Conservation (phyloP, 2,113 vertebrate genomes). For the Corynorhinus townsendii region DNA sequence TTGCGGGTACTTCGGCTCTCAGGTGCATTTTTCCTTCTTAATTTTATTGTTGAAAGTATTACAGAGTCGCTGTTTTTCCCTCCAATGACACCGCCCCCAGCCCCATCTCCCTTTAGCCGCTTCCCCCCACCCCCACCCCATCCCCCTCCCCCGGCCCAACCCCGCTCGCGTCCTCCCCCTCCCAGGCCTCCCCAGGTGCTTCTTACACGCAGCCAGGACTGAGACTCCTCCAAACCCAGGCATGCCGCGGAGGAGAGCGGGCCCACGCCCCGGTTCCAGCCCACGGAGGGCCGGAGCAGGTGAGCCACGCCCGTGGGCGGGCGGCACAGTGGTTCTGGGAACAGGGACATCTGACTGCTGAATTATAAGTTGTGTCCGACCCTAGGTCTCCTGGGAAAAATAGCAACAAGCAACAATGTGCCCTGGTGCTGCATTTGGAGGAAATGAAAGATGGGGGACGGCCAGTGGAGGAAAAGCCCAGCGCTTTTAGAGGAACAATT, state of each 20-base stretch:
- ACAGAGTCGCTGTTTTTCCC: no score
- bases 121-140: no score
- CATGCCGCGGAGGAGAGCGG: rapidly evolving
- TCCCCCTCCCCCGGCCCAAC: no score
- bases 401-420: not conserved
- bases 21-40: not conserved
- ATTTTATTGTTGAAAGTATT: not conserved
- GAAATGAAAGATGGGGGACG: not conserved
- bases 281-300: rapidly evolving
- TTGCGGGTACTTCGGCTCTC: not conserved
- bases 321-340: not conserved
- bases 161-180: no score
- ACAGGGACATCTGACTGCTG: not conserved
- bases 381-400: not conserved
- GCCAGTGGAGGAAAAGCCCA: not conserved
- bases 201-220: not conserved
- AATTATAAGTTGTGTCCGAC: not conserved
- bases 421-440: not conserved
- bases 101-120: no score
- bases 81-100: no score
- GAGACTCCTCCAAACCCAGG: not conserved
- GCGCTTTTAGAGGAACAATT: not conserved
- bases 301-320: not conserved
- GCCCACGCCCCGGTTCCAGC: rapidly evolving
- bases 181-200: not conserved